A percentile compares a stretch with the other conserved stretches of the same genome.
These are phyloP conservation scores for Cyclina sinensis DNA, from an alignment of 1,140 invertebrate genomes.

Conservation along the genomic window DNA sequence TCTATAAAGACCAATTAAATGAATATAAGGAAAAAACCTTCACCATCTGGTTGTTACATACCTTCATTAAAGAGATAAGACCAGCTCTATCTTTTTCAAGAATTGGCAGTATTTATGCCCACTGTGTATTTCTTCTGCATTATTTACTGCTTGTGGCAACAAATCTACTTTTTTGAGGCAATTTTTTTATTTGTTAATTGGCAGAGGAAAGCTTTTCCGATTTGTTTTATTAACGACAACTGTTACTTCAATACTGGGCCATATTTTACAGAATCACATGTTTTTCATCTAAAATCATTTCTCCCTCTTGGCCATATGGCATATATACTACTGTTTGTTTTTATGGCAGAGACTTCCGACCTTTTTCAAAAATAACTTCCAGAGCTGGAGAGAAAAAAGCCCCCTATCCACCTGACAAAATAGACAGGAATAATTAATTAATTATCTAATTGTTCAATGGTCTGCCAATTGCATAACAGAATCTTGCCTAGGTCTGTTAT, in stretches of 20 bases:
- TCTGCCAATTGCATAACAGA: conserved; percentile 53
- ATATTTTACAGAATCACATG: conserved; percentile 7
- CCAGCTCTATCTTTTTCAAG: background rate
- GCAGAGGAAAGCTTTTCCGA: conserved; percentile 12
- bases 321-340: conserved; percentile 50
- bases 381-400: conserved; percentile 24
- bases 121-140: background rate
- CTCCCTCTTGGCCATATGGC: conserved; percentile 23
- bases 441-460: conserved; percentile 22
- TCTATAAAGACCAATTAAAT: background rate
- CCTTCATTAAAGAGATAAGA: conserved; percentile 31
- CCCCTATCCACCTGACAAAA: conserved; percentile 52
- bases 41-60: background rate
- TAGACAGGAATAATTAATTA: conserved; percentile 61
- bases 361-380: conserved; percentile 46
- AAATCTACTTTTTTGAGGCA: conserved; percentile 20
- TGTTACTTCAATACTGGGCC: background rate
- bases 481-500: conserved; percentile 21
- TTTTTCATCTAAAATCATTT: conserved; percentile 30
- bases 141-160: conserved; percentile 26
- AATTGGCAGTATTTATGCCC: conserved; percentile 19
- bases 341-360: conserved; percentile 42
- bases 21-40: background rate
- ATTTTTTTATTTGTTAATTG: conserved; percentile 47
- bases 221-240: conserved; percentile 37